Conservation (phyloP, 2,797 vertebrate genomes). For the Tokudaia tokunoshimensis region DNA sequence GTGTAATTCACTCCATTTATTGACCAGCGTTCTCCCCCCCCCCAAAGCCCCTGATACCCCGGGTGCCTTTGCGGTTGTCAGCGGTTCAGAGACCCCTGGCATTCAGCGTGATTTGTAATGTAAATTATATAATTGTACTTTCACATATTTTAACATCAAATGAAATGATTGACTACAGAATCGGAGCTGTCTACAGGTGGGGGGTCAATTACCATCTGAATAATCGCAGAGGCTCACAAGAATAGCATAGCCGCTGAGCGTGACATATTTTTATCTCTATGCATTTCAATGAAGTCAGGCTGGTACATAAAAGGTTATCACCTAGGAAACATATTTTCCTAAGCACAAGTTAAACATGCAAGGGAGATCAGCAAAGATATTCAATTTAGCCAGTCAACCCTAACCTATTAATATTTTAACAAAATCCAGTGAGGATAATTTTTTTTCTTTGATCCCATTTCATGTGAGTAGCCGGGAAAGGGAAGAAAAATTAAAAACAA, state of each 20-base stretch:
- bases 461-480: slow-evolving; percentile 96
- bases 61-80: slow-evolving; percentile 87
- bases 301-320: slow-evolving; percentile 99
- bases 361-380: slow-evolving; percentile 99
- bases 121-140: slow-evolving; percentile 97
- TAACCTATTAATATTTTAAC: slow-evolving; percentile 99
- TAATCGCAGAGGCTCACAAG: slow-evolving; percentile 96
- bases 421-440: slow-evolving; percentile 98
- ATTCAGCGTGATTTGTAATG: slow-evolving; percentile 99
- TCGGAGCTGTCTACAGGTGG: slow-evolving; percentile 98
- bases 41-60: not conserved
- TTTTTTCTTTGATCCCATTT: slow-evolving; percentile 99
- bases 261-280: slow-evolving; percentile 99
- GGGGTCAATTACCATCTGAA: slow-evolving; percentile 99
- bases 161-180: slow-evolving; percentile 99
- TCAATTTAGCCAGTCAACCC: slow-evolving; percentile 99
- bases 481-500: slow-evolving; percentile 93
- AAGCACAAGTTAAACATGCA: slow-evolving; percentile 99
- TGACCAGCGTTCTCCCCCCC: slow-evolving; percentile 89
- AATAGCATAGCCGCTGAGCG: slow-evolving; percentile 95
- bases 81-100: slow-evolving; percentile 94
- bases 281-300: slow-evolving; percentile 99
- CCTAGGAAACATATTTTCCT: slow-evolving; percentile 99
- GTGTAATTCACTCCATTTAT: slow-evolving; percentile 96
- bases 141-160: slow-evolving; percentile 98